Evolutionary conservation across 2,888 invertebrate genomes (phyloP), one percentile per base, ranked within the genome.

Genomic region (Thalpophila matura): DNA sequence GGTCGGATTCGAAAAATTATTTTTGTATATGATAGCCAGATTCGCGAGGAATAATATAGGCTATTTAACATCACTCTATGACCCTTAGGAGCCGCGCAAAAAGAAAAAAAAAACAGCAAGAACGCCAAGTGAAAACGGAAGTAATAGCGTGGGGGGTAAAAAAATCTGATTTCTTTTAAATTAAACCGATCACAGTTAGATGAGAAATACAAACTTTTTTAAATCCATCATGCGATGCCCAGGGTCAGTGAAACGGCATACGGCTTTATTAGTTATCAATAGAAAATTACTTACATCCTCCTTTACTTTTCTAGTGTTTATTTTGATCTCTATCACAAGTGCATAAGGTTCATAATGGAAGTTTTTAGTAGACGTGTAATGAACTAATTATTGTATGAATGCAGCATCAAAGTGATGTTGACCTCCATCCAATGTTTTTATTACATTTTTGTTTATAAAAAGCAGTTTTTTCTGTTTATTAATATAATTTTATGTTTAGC

Each of bases 271-370:
- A 60, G 14, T 45, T 50, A 37, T 70, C 66, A 55, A 57, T 55
- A 55, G 56, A 71, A 66, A 74, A 74, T 75, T 75, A 24, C 57
- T 33, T 6, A 50, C 57, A 66, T 74, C 74, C 74, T 74, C 14
- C 37, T 24, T 4, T 27, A 51, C 12, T 5, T n/a, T 9, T 6
- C 1, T 1, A 4, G 6, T 16, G 1, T 46, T 35, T 9, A 63
- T 31, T 66, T 66, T 54, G 24, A 57, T 57, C 71, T 54, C 7
- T 57, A 55, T 40, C 3, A 0, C 16, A 1, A 22, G 0, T 5
- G 1, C 0, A 6, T 61, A 61, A 46, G 45, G 59, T 33, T 40
- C 9, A 49, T 24, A 29, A 1, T 56, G 16, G 1, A 0, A 6
- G 1, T 29, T 66, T 0, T 14, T 3, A 10, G 4, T 6, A 24